Conservation (phyloP, 35 echinoderm and acorn worm genomes). For the Amphiura filiformis region DNA sequence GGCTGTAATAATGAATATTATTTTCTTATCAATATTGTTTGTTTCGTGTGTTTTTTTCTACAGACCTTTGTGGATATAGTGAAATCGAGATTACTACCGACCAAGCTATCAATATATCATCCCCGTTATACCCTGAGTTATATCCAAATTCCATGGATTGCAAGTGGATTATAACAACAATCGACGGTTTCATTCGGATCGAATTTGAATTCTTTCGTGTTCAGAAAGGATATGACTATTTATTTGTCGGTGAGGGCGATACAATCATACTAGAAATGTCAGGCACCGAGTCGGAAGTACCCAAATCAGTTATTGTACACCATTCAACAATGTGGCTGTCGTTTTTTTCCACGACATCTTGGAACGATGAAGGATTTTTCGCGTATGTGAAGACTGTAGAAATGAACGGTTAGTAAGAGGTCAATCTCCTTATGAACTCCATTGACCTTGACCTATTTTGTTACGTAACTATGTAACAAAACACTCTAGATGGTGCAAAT, state of each 20-base stretch:
- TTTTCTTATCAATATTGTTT: no score
- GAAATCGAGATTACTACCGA: background rate
- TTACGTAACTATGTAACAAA: no score
- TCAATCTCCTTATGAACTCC: no score
- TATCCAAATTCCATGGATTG: no score
- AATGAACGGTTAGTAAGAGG: no score
- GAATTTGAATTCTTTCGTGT: background rate
- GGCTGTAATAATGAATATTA: no score
- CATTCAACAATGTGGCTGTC: background rate
- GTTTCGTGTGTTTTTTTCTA: no score
- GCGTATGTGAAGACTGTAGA: background rate
- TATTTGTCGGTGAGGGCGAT: background rate
- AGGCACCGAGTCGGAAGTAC: background rate
- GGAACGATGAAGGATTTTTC: background rate
- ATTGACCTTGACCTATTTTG: no score
- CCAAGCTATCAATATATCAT: background rate
- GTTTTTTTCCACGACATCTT: background rate
- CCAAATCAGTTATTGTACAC: background rate
- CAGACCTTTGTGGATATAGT: background rate
- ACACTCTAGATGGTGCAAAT: no score
- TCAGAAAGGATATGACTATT: background rate
- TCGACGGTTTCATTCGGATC: background rate
- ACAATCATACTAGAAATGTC: background rate
- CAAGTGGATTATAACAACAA: no score
- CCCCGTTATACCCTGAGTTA: no score